Base-by-base conservation (phyloP, 2,113 vertebrate species). In the Accipiter virgatus region DNA sequence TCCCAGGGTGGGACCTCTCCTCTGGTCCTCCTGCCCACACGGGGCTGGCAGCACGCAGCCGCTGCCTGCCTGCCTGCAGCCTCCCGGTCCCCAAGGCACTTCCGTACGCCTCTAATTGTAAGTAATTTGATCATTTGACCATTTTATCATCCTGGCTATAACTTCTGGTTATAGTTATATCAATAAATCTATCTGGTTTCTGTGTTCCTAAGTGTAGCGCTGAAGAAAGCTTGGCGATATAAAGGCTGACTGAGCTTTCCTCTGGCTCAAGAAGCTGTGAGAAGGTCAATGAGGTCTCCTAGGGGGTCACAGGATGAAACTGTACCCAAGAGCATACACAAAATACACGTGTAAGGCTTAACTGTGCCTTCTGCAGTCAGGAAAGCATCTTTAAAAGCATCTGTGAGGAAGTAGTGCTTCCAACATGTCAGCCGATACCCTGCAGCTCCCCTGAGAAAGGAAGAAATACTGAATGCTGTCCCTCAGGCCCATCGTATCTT, bases 141-240 rank as follows among this genome's bases (percentile, higher is more conserved):
- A 56, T 71, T 93, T 95, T 93, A 97, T 95, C 92, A 91, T 86
- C 93, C 88, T 86, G 88, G 84, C 87, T 90, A 52, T 90, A 91
- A 93, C 88, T 97, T 91, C 66, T 88, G 96, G 87, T 96, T 95
- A 97, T 70, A 71, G 83, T 59, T 95, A 12, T 68, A 91, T 90
- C 91, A 96, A 97, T 90, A 97, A 92, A 97, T 96, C 96, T 79
- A 82, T 96, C 93, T 93, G 59, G 86, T 94, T 95, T 91, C 77
- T 75, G 43, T 77, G 88, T 55, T 84, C 47, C 20, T 86, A 73
- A 79, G 72, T 9, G 63, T 16, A 81, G 62, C 0, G 0, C 59
- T 83, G 88, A 84, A 84, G 80, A 70, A 93, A 93, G 59, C 43
- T 59, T 91, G 83, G 95, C 92, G 88, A 71, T 18, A 45, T 62